A percentile compares a stretch with the other conserved stretches of the same genome.
Evolutionary conservation across 2,888 invertebrate species (phyloP).

Genomic region (Megaustenia siamemsis): DNA sequence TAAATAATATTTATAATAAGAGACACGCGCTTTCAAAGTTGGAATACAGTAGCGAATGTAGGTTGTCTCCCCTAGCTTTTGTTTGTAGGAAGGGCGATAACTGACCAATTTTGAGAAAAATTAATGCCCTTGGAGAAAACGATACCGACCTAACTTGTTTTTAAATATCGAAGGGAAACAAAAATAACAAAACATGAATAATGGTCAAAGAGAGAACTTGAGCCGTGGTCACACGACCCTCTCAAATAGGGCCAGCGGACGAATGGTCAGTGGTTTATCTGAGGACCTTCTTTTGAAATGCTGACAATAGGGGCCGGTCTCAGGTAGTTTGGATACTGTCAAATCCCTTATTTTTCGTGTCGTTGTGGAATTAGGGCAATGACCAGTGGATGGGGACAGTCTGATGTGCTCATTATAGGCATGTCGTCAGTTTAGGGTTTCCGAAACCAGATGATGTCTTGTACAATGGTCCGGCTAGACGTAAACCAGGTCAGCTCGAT

Average conservation of each 20-base stretch:
- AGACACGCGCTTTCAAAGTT: neutral
- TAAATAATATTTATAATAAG: no score
- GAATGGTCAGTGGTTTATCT: constrained; percentile 2
- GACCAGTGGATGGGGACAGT: constrained; percentile 17
- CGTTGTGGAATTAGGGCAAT: constrained; percentile 26
- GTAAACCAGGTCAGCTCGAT: neutral
- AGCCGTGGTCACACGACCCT: neutral
- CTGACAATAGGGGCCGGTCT: neutral
- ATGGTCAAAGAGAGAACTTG: neutral
- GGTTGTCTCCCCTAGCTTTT: neutral
- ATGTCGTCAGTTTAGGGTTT: neutral
- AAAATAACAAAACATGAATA: neutral
- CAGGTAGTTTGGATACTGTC: neutral
- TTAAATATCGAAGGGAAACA: neutral
- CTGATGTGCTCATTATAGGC: neutral
- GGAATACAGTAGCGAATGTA: neutral
- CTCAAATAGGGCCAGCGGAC: neutral
- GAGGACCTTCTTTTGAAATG: no score
- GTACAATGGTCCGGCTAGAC: neutral
- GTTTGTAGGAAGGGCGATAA: neutral
- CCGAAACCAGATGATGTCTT: neutral
- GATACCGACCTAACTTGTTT: neutral
- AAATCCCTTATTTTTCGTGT: neutral
- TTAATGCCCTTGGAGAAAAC: neutral
- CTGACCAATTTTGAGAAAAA: neutral